These are phyloP conservation scores for Zosterops hypoxanthus DNA, from an alignment of 2,113 vertebrate species.

Conservation along the genomic window DNA sequence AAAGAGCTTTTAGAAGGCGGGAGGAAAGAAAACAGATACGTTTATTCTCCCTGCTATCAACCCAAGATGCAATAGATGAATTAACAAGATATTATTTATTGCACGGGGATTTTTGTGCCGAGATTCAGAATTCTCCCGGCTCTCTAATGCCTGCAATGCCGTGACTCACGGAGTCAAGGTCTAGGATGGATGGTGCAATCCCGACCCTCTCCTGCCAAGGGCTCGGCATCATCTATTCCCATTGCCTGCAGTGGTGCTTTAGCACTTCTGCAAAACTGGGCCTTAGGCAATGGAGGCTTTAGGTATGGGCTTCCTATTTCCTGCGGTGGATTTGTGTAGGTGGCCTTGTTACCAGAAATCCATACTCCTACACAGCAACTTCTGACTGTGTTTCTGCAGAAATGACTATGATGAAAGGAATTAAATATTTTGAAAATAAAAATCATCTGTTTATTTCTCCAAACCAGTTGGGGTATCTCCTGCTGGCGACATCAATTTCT, in stretches of 20 bases:
- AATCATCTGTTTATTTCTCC: conserved; percentile 30
- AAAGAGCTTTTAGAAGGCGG: neutral
- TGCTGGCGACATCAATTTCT: neutral
- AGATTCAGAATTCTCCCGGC: neutral
- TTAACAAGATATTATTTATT: conserved; percentile 33
- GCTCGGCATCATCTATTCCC: neutral
- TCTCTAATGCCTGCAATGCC: neutral
- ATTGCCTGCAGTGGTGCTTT: neutral
- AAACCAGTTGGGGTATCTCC: conserved; percentile 14
- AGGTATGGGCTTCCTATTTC: conserved; percentile 64
- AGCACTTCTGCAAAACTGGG: conserved; percentile 18
- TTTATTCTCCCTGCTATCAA: neutral
- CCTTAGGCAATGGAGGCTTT: conserved; percentile 46
- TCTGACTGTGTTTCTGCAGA: conserved; percentile 76
- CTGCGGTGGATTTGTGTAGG: conserved; percentile 64
- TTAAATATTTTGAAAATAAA: conserved; percentile 51
- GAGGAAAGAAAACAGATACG: neutral
- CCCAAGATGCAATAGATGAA: neutral
- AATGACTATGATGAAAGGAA: conserved; percentile 74
- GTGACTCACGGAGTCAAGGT: neutral
- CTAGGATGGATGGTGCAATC: neutral
- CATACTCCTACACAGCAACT: conserved; percentile 70
- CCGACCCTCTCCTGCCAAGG: neutral
- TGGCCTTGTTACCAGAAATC: conserved; percentile 75
- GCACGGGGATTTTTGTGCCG: neutral